Evolutionary conservation across 2,797 vertebrate species (phyloP).

Genomic region (Oceanodroma leucorhoa): DNA sequence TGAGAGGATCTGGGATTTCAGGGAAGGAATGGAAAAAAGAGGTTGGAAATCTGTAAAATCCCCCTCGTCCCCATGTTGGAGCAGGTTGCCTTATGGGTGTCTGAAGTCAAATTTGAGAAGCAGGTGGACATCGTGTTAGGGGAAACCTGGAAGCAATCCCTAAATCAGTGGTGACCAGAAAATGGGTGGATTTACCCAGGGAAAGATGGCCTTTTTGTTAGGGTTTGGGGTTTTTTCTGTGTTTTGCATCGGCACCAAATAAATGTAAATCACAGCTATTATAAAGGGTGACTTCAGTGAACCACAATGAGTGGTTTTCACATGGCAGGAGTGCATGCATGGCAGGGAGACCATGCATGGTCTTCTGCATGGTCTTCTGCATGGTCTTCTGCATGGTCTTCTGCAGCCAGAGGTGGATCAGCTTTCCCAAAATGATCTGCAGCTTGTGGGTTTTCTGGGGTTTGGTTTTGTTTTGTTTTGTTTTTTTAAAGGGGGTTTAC

Average conservation of each 20-base stretch:
- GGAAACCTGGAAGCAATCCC: neutral
- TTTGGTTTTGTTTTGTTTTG: neutral
- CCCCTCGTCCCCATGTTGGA: fast-evolving
- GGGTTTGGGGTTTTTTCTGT: neutral
- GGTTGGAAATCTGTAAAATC: neutral
- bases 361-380: neutral
- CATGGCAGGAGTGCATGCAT: neutral
- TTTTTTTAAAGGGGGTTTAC: neutral
- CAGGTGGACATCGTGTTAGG: fast-evolving
- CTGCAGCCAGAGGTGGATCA: neutral
- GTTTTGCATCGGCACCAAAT: neutral
- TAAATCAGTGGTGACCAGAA: neutral
- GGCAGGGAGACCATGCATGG: neutral
- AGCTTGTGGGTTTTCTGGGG: neutral
- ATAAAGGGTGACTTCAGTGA: neutral
- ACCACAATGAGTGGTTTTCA: neutral
- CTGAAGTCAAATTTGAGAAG: neutral
- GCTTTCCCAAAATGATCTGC: neutral
- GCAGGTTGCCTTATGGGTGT: neutral
- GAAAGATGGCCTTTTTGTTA: neutral
- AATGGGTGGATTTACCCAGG: neutral
- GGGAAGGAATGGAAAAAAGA: neutral
- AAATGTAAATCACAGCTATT: neutral
- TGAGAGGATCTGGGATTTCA: neutral
- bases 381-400: neutral